Conservation (phyloP, 92 coral and sea anemone genomes). For the Actinostola sp. region DNA sequence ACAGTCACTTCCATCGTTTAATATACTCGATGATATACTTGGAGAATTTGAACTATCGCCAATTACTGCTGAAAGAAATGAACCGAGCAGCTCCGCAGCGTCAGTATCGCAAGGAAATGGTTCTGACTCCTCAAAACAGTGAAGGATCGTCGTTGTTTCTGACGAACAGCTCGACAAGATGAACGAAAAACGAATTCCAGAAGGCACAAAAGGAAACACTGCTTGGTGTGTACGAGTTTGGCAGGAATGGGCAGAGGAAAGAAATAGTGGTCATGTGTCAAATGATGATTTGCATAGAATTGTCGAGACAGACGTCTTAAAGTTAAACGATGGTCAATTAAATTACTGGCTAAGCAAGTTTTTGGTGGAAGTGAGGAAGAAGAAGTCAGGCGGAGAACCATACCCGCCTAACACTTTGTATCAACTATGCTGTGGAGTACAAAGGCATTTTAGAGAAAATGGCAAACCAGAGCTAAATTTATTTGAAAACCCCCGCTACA, state of each 20-base stretch:
- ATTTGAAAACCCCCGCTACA: slow-evolving; percentile 17
- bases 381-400: slow-evolving; percentile 12
- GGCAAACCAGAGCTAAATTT: slow-evolving; percentile 36
- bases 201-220: slow-evolving; percentile 35
- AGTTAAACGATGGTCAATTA: slow-evolving; percentile 18
- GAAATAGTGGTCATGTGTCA: slow-evolving; percentile 10
- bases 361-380: slow-evolving; percentile 45
- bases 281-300: not conserved
- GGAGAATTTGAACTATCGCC: too few species aligned
- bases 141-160: slow-evolving; percentile 11
- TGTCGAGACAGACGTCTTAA: slow-evolving; percentile 17
- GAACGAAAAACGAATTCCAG: slow-evolving; percentile 37
- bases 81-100: too few species aligned
- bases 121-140: too few species aligned
- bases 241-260: slow-evolving; percentile 42
- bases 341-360: slow-evolving; percentile 45
- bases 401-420: slow-evolving; percentile 31
- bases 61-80: too few species aligned
- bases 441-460: slow-evolving; percentile 16
- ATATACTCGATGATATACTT: too few species aligned
- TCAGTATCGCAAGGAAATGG: too few species aligned
- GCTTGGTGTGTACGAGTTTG: slow-evolving; percentile 36
- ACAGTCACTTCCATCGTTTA: too few species aligned
- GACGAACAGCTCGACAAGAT: slow-evolving; percentile 30
- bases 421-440: slow-evolving; percentile 40